These are phyloP conservation scores for Enhydra lutris DNA, from an alignment of 2,113 vertebrate genomes.

Conservation along the genomic window DNA sequence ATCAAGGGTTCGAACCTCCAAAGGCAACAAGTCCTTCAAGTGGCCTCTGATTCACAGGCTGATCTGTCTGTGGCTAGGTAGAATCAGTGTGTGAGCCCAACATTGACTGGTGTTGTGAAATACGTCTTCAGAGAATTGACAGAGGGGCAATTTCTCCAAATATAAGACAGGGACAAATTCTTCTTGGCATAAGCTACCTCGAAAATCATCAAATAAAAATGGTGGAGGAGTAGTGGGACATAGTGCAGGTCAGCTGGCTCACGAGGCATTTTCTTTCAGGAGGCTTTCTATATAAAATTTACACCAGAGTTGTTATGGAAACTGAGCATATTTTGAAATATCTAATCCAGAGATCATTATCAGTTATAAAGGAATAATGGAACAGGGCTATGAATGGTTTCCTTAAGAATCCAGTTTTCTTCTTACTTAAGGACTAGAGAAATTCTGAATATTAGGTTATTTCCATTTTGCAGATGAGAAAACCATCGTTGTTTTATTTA, in stretches of 20 bases:
- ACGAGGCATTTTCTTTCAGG: background rate
- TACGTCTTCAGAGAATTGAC: background rate
- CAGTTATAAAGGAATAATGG: background rate
- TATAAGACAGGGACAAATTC: background rate
- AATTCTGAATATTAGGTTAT: background rate
- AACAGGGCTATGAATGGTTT: background rate
- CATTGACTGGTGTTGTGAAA: fast-evolving
- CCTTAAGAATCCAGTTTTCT: background rate
- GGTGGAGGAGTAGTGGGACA: background rate
- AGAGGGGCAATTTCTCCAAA: background rate
- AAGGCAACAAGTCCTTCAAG: background rate
- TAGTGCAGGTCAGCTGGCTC: background rate
- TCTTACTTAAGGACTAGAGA: background rate
- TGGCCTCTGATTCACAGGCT: background rate
- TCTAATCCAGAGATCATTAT: background rate
- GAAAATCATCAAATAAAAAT: background rate
- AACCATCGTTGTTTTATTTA: background rate
- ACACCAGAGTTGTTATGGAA: background rate
- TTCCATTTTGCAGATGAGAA: background rate
- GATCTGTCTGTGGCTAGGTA: background rate
- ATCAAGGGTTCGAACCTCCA: background rate
- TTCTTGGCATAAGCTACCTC: background rate
- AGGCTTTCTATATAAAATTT: background rate
- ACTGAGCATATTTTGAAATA: background rate
- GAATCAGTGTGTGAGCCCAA: background rate